These are phyloP conservation scores for Caenorhabditis drosophilae DNA, from an alignment of 2,888 invertebrate genomes.

Conservation along the genomic window DNA sequence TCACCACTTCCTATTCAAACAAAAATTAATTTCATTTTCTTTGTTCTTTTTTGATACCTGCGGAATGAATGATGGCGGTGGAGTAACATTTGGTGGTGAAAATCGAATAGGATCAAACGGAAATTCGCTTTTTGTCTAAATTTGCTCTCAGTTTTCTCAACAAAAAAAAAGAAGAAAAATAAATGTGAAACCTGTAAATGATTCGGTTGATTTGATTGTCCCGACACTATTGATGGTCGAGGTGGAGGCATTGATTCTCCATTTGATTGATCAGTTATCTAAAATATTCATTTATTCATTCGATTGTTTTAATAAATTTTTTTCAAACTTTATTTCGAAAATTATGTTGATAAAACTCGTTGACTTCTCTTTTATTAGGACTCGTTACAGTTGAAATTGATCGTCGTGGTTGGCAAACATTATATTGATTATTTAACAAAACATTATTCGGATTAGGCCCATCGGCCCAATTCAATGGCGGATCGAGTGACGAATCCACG, in stretches of 20 bases:
- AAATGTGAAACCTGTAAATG: constrained; percentile 17
- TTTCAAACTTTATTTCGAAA: constrained; percentile 28
- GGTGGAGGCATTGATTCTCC: constrained; percentile 7
- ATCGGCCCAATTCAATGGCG: constrained; percentile 23
- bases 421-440: constrained; percentile 8
- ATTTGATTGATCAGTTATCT: constrained; percentile 10
- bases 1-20: constrained; percentile 2
- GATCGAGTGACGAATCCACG: constrained; percentile 35
- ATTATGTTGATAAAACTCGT: constrained; percentile 35
- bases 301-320: not conserved
- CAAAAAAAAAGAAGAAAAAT: not conserved
- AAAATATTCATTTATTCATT: not conserved
- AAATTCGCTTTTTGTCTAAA: constrained; percentile 16
- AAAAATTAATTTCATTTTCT: too few relatives aligned
- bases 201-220: constrained; percentile 26
- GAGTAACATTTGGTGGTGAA: constrained; percentile 39
- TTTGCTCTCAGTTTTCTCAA: not conserved
- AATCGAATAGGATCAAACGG: constrained; percentile 29
- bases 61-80: constrained; percentile 18
- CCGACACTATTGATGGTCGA: constrained; percentile 31
- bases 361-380: constrained; percentile 31
- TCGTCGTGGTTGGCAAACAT: constrained; percentile 30
- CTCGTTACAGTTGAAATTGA: constrained; percentile 43
- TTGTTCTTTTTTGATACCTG: too few relatives aligned
- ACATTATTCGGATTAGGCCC: constrained; percentile 27